Evolutionary conservation across 92 coral and sea anemone species (phyloP), one percentile per base, ranked within the genome.

Genomic region (Metridium senile): DNA sequence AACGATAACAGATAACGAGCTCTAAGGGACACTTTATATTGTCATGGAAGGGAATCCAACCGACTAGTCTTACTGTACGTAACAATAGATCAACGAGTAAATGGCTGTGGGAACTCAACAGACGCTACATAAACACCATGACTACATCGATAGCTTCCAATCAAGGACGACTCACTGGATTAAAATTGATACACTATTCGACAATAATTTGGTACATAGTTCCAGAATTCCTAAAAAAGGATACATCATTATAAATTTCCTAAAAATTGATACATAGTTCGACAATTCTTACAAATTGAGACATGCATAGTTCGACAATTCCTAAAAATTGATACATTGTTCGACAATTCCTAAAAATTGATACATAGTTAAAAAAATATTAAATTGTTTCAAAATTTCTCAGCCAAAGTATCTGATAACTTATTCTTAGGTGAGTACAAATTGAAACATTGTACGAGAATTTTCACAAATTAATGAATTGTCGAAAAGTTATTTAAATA

Each of bases 1-100:
- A 67, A 70, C 70, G 91, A 82, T 83, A 78, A 62, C 76, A 82
- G 91, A 87, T 87, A 87, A 87, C 56, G 53, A 79, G 25, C 84
- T 79, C 84, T 33, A 79, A 78, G 73, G 84, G 84, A 70, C 74
- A 79, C 84, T 70, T 68, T 78, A 79, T 54, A 57, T 67, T 58
- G 84, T 79, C 83, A 65, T 33, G 18, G 79, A 74, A 45, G 80
- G 70, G 71, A 64, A 26, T 63, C 71, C 68, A 58, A 79, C 73
- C 75, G 76, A 58, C 73, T 68, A 18, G 68, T 58, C 34, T 68
- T 79, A 68, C 84, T 31, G 57, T 43, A 19, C 69, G 28, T 21
- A 79, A 79, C 84, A 79, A 79, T 35, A 79, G 84, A 66, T 70
- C 54, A 79, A 54, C 76, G 64, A 54, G 39, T 68, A 70, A 45